Base-by-base conservation (phyloP, 2,888 invertebrate species). In the Punctoribates punctum region DNA sequence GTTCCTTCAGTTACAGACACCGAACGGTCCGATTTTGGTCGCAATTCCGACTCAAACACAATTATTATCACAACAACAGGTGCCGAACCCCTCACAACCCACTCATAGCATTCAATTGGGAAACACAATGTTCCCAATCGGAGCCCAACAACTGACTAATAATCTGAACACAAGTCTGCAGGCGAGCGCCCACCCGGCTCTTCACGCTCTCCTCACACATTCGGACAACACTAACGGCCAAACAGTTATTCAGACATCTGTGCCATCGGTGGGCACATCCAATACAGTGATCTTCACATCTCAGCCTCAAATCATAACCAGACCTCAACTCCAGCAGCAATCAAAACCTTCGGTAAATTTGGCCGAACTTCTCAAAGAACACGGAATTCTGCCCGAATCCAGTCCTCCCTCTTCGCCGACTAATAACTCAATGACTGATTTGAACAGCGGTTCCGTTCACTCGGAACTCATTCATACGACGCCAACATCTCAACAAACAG, bases 51-150 rank as follows among this genome's bases (percentile, higher is more conserved):
- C 77, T 23, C 57, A 62, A 20, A 75, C 75, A 4, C 75, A 75
- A 34, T 27, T 54, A 15, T 15, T 29, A 13, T 38, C 51, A 51
- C 46, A 46, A 34, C 65, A 20, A 57, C 89, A 89, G 70, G 88
- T 90, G 74, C 90, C 90, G 82, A 86, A 90, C 79, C 89, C 90
- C 80, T 84, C 90, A 80, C 86, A 90, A 80, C 89, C 84, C n/a
- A 67, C 77, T 13, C 62, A 60, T 46, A 46, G 73, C 42, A 73
- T 76, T 15, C 76, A 76, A 73, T 48, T 76, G 27, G 76, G 73
- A 8, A 78, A 76, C 34, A 78, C 76, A 20, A 73, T 78, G 27
- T 38, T 74, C n/a, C 73, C 77, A 11, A 27, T 77, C 34, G 38
- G 60, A 23, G 29, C 65, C 25, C 73, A 78, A 73, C 79, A 78